phyloP scores from a whole-genome alignment of 1,140 invertebrate species.

The Cherax quadricarinatus region DNA sequence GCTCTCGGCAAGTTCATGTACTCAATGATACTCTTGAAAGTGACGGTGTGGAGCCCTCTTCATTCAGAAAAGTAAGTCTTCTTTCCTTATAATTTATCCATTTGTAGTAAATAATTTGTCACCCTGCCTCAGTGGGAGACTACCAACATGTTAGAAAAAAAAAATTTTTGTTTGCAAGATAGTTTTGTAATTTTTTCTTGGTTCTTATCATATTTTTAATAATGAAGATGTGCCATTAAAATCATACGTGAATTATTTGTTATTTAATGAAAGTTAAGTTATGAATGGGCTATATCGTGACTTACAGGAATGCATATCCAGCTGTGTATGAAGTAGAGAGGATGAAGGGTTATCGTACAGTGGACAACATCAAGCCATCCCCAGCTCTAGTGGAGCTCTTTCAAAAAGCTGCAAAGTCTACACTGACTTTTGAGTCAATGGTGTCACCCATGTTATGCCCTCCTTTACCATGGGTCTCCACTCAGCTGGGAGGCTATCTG shows the following conservation, averaged over 20 bases:
- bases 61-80: constrained; percentile 79
- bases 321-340: constrained; percentile 90
- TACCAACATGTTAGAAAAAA: no score
- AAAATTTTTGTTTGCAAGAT: no score
- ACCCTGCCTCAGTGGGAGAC: no score
- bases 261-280: no score
- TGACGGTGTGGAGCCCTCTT: constrained; percentile 85
- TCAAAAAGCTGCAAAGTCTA: constrained; percentile 79
- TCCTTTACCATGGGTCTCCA: constrained; percentile 87
- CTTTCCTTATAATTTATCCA: constrained; percentile 67
- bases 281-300: no score
- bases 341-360: constrained; percentile 81
- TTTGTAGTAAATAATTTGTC: background rate
- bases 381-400: constrained; percentile 84
- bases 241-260: no score
- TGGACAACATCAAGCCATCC: constrained; percentile 91
- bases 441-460: constrained; percentile 87
- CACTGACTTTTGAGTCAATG: constrained; percentile 81
- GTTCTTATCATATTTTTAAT: no score
- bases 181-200: no score
- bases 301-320: constrained; percentile 80
- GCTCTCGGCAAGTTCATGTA: constrained; percentile 90
- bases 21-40: constrained; percentile 89
- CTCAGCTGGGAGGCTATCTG: constrained; percentile 85
- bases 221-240: no score